Conservation (phyloP, 2,797 vertebrate species). For the Orientallactaga sibirica region DNA sequence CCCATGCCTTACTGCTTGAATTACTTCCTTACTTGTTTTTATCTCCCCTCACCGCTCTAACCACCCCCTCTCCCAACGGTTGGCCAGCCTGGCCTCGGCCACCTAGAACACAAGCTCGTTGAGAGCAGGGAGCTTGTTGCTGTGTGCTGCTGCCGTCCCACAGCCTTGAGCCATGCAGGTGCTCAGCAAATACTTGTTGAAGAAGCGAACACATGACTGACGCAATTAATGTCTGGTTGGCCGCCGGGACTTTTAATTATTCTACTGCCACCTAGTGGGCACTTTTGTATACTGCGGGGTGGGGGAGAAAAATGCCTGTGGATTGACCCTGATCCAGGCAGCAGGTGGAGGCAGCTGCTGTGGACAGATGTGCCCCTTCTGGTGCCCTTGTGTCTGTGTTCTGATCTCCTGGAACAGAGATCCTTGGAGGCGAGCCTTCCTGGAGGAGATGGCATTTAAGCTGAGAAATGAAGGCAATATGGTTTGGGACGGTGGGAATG, state of each 20-base stretch:
- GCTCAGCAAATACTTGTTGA: not conserved
- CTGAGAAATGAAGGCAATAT: not conserved
- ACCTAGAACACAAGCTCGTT: slow-evolving; percentile 14
- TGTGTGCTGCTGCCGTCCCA: not conserved
- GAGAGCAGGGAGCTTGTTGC: not conserved
- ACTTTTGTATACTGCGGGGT: slow-evolving; percentile 64
- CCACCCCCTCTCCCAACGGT: not conserved
- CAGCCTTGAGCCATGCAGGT: not conserved
- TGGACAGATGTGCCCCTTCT: not conserved
- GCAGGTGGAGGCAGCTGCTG: not conserved
- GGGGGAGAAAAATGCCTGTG: not conserved
- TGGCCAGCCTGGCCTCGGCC: not conserved
- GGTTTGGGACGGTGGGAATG: not conserved
- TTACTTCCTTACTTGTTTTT: not conserved
- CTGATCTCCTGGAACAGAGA: not conserved
- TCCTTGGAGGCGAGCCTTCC: not conserved
- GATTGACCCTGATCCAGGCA: not conserved
- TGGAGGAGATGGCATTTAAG: not conserved
- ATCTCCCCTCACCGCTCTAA: not conserved
- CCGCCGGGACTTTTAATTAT: not conserved
- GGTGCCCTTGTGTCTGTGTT: not conserved
- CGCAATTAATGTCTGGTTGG: not conserved
- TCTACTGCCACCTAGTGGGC: slow-evolving; percentile 79
- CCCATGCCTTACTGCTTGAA: not conserved
- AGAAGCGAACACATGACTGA: not conserved